These are phyloP conservation scores for Brenthis hecate DNA, from an alignment of 2,888 invertebrate genomes.

Conservation along the genomic window DNA sequence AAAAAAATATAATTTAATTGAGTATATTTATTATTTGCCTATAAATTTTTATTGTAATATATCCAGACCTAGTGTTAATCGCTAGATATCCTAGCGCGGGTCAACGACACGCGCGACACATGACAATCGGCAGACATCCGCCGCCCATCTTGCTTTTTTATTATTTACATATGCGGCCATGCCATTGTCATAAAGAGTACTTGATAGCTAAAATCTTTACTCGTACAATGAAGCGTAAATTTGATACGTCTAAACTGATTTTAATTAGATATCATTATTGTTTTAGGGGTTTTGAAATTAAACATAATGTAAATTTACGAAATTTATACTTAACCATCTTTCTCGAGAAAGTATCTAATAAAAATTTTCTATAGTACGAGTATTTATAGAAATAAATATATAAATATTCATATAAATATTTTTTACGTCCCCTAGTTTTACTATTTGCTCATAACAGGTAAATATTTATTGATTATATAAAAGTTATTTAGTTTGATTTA, in stretches of 20 bases:
- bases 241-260: neutral
- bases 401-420: too few relatives aligned
- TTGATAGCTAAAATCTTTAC: conserved; percentile 30
- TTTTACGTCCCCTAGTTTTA: too few relatives aligned
- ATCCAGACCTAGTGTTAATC: conserved; percentile 10
- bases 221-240: neutral
- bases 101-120: conserved; percentile 57
- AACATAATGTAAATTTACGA: too few relatives aligned
- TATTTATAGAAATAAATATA: too few relatives aligned
- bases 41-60: neutral
- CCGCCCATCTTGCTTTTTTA: conserved; percentile 45
- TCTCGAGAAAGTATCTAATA: too few relatives aligned
- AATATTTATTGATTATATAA: too few relatives aligned
- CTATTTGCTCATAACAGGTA: too few relatives aligned
- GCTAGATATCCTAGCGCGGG: conserved; percentile 53
- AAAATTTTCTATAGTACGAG: too few relatives aligned
- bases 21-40: neutral
- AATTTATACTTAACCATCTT: too few relatives aligned
- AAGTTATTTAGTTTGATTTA: too few relatives aligned
- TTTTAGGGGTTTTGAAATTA: too few relatives aligned
- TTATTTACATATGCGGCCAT: conserved; percentile 56
- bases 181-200: conserved; percentile 29
- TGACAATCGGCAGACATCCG: conserved; percentile 64
- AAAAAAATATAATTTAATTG: neutral
- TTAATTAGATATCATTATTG: neutral